phyloP scores from a whole-genome alignment of 2,888 invertebrate species.

The Chouioia cunea region DNA sequence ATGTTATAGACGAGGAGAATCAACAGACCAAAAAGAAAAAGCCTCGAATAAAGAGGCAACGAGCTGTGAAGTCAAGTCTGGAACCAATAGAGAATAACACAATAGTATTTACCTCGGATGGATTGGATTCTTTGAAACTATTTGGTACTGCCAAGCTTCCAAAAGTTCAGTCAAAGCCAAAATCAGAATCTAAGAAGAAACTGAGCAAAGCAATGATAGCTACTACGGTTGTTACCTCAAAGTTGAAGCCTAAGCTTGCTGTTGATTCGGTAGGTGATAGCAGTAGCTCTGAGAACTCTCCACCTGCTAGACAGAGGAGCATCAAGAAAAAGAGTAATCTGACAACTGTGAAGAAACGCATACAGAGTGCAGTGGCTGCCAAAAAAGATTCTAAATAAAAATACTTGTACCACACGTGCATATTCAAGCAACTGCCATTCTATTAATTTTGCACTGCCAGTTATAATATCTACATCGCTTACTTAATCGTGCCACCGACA shows the following conservation, averaged over 20 bases:
- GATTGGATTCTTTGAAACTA: constrained; percentile 58
- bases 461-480: constrained; percentile 25
- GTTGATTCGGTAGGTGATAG: constrained; percentile 55
- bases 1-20: constrained; percentile 53
- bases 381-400: constrained; percentile 41
- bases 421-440: constrained; percentile 27
- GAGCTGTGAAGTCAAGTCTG: constrained; percentile 52
- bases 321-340: constrained; percentile 50
- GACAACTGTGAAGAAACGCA: constrained; percentile 53
- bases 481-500: constrained; percentile 36
- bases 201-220: constrained; percentile 74
- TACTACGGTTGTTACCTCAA: constrained; percentile 66
- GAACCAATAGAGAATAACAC: constrained; percentile 45
- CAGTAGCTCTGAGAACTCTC: constrained; percentile 58
- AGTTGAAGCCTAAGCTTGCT: constrained; percentile 50
- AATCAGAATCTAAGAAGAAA: constrained; percentile 64
- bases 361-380: constrained; percentile 51
- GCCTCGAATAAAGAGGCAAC: constrained; percentile 56
- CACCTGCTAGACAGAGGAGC: constrained; percentile 36
- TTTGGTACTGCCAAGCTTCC: constrained; percentile 54
- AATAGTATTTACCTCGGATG: constrained; percentile 50
- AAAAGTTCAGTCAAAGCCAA: constrained; percentile 53
- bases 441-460: constrained; percentile 44
- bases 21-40: constrained; percentile 61
- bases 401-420: background rate